Evolutionary conservation across 2,888 invertebrate species (phyloP), one percentile per base, ranked within the genome.

Genomic region (Cheilosia soror): DNA sequence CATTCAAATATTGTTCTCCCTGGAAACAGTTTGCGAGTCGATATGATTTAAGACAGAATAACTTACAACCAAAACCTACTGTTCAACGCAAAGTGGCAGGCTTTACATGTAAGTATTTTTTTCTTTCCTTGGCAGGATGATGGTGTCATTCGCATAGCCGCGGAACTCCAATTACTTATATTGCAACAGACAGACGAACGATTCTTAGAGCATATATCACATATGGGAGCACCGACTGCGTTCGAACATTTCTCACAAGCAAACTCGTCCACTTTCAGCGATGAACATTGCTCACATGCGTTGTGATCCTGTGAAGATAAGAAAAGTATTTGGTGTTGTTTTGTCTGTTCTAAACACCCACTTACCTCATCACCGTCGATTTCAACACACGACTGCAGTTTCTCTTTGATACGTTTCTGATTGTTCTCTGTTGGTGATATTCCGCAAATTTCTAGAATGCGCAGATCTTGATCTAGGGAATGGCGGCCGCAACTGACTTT

Each of bases 121-220:
- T 4, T 20, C 15, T 44, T 57, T 2, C 5, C 13, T 20, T 33
- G 55, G 13, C 44, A 47, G 4, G 15, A 0, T 1, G 31, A 0
- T 5, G 69, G 69, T 7, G 57, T 15, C 42, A 69, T 4, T 15
- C 33, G 11, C 31, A 47, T 69, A 6, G 69, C 69, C 25, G 20
- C 7, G 9, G 25, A 20, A 25, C 31, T 57, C 69, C 69, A 69
- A 31, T 25, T 3, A 5, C 20, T 25, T 20, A 15, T 47, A 2
- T 57, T n/a, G n/a, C 20, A 55, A n/a, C 13, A 4, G 6, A 6
- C 13, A 7, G 49, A 27, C 6, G 51, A 65, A 7, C 7, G 37
- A 2, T 20, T 13, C n/a, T 2, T 25, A 9, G 3, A 37, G 7
- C 65, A 65, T n/a, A 65, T 5, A 37, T 65, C 40, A 6, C 65